Percentiles rank a stretch among this genome's conserved stretches.
These are phyloP conservation scores for Indri indri DNA, from an alignment of 2,113 vertebrate genomes.

Conservation along the genomic window DNA sequence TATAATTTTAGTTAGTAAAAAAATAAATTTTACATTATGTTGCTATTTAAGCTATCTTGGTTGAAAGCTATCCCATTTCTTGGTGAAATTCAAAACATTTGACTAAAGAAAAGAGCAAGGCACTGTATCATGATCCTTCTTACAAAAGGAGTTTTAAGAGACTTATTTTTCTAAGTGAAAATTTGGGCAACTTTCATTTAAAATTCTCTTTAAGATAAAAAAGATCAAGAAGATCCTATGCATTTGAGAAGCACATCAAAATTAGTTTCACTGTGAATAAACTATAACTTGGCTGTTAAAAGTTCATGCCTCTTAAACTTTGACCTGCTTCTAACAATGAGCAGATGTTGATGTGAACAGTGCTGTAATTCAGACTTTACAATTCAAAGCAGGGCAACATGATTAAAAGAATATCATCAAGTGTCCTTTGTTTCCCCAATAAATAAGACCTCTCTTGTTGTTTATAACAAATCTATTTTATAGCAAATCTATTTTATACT, in stretches of 20 bases:
- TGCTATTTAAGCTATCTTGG: slow-evolving; percentile 65
- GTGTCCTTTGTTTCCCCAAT: background rate
- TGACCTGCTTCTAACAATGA: background rate
- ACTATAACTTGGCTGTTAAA: background rate
- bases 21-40: slow-evolving; percentile 63
- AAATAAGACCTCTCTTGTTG: background rate
- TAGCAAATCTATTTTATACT: background rate
- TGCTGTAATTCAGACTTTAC: background rate
- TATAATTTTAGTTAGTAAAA: slow-evolving; percentile 66
- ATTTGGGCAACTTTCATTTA: background rate
- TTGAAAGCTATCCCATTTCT: slow-evolving; percentile 70
- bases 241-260: slow-evolving; percentile 21
- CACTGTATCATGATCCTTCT: slow-evolving; percentile 51
- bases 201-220: slow-evolving; percentile 38
- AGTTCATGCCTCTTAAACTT: slow-evolving; percentile 19
- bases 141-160: slow-evolving; percentile 66
- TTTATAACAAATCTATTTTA: background rate
- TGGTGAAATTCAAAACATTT: slow-evolving; percentile 68
- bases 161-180: slow-evolving; percentile 62
- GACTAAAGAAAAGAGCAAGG: slow-evolving; percentile 70
- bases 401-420: slow-evolving; percentile 1
- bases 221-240: background rate
- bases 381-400: background rate
- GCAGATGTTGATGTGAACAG: background rate
- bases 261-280: slow-evolving; percentile 12